These are phyloP conservation scores for Embidobia sp. DNA, from an alignment of 2,888 invertebrate species.

Conservation along the genomic window DNA sequence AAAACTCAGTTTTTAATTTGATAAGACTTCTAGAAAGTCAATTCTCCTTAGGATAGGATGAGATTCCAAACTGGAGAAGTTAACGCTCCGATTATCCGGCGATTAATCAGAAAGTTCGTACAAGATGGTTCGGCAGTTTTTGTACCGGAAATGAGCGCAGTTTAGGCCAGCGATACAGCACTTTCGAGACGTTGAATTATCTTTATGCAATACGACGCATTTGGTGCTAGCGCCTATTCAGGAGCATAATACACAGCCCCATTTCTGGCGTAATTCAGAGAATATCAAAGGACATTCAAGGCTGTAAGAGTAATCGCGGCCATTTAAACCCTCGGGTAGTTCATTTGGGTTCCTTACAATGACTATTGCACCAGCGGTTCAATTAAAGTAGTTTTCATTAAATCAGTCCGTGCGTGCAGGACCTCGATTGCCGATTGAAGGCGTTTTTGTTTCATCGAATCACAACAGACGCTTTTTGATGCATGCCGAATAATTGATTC, in stretches of 20 bases:
- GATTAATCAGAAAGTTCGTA: too few relatives aligned
- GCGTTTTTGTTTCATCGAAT: too few relatives aligned
- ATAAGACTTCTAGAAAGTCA: too few relatives aligned
- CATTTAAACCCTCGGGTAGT: slow-evolving; percentile 22
- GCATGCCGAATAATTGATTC: neutral
- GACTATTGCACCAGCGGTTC: slow-evolving; percentile 1
- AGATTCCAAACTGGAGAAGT: too few relatives aligned
- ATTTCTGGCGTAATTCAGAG: slow-evolving; percentile 18
- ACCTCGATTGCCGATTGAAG: neutral
- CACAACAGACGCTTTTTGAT: too few relatives aligned
- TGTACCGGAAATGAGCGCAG: too few relatives aligned
- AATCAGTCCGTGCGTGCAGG: neutral
- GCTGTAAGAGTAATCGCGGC: slow-evolving; percentile 19
- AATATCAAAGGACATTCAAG: slow-evolving; percentile 29
- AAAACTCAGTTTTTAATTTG: too few relatives aligned
- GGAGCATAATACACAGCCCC: slow-evolving; percentile 10
- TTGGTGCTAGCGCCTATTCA: slow-evolving; percentile 1
- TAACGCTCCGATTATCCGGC: too few relatives aligned
- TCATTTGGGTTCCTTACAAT: slow-evolving; percentile 19
- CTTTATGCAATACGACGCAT: neutral
- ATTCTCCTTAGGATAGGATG: too few relatives aligned
- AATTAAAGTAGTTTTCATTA: slow-evolving; percentile 25
- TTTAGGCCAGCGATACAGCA: too few relatives aligned
- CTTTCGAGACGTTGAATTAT: neutral
- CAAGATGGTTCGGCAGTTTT: too few relatives aligned